phyloP scores from a whole-genome alignment of 2,888 invertebrate genomes.

The Nezara viridula region DNA sequence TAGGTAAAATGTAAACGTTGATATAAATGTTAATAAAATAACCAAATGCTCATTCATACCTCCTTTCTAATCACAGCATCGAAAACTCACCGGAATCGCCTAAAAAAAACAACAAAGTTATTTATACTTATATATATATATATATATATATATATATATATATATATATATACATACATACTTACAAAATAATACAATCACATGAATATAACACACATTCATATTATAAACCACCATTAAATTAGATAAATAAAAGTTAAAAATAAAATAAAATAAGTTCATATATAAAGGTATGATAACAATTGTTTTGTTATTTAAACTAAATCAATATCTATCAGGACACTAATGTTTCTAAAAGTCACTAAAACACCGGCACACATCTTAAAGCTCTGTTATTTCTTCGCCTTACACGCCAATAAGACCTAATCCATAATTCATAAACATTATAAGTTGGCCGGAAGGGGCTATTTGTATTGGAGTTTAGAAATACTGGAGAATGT shows the following conservation, averaged over 20 bases:
- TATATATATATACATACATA: too few species aligned
- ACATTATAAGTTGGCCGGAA: not conserved
- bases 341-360: not conserved
- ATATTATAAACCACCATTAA: too few species aligned
- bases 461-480: constrained; percentile 24
- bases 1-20: not conserved
- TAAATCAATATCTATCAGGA: too few species aligned
- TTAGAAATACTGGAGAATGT: constrained; percentile 26
- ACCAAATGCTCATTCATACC: not conserved
- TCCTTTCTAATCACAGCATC: not conserved
- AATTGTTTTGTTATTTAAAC: too few species aligned
- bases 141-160: too few species aligned
- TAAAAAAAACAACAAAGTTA: not conserved
- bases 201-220: too few species aligned
- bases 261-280: too few species aligned
- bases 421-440: not conserved
- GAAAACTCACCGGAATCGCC: constrained; percentile 10
- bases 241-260: too few species aligned
- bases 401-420: not conserved
- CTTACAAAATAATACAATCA: too few species aligned
- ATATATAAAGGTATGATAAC: too few species aligned
- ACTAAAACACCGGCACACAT: not conserved
- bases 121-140: too few species aligned
- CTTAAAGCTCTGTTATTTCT: not conserved
- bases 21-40: not conserved